These are phyloP conservation scores for Patella depressa DNA, from an alignment of 2,888 invertebrate species.

Conservation along the genomic window DNA sequence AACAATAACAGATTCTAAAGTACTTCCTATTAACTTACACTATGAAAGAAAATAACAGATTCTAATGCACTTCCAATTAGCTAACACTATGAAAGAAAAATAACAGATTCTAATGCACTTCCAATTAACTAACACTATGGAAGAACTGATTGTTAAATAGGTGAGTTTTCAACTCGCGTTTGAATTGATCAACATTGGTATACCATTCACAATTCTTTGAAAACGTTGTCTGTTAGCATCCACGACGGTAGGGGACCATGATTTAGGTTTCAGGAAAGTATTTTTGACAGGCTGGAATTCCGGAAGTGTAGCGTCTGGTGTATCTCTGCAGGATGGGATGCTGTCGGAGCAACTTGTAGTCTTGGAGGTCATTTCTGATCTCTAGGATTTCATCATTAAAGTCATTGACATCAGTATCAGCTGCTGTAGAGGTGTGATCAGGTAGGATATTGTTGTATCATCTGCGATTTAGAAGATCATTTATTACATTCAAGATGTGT, in stretches of 20 bases:
- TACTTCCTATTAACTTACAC: no score
- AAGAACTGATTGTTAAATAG: no score
- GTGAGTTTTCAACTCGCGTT: no score
- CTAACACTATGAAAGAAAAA: no score
- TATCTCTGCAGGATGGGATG: neutral
- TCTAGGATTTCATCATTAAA: neutral
- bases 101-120: no score
- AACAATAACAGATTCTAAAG: no score
- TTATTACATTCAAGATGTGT: neutral
- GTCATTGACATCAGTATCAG: neutral
- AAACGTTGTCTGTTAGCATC: neutral
- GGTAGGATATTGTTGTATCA: neutral
- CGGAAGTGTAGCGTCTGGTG: neutral
- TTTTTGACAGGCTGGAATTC: neutral
- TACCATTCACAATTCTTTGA: neutral
- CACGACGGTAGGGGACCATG: constrained; percentile 20
- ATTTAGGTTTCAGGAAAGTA: constrained; percentile 5
- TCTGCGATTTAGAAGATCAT: neutral
- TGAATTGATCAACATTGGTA: neutral
- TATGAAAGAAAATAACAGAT: no score
- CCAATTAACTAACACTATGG: no score
- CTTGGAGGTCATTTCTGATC: neutral
- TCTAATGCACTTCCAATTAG: no score
- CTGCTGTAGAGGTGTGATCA: neutral
- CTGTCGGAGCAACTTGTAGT: neutral